These are phyloP conservation scores for Tenodera sinensis DNA, from an alignment of 2,888 invertebrate species.

Conservation along the genomic window DNA sequence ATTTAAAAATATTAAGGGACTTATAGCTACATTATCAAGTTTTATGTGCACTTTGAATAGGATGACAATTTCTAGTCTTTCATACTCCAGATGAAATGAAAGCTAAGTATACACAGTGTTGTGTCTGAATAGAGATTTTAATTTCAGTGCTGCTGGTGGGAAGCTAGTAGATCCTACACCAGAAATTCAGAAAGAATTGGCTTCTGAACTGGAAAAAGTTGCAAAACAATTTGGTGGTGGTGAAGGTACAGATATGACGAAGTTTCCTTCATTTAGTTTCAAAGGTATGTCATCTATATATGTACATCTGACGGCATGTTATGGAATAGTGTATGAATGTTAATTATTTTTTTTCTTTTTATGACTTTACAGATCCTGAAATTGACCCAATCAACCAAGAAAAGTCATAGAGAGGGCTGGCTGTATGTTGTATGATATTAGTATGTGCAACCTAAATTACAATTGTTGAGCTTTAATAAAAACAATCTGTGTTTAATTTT, in stretches of 20 bases:
- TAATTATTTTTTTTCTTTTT: not conserved
- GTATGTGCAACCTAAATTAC: not conserved
- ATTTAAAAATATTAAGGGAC: no score
- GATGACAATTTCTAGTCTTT: no score
- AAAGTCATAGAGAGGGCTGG: not conserved
- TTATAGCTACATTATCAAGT: no score
- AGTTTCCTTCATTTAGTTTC: constrained; percentile 85
- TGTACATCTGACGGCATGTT: not conserved
- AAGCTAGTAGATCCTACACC: constrained; percentile 80
- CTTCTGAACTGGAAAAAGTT: constrained; percentile 76
- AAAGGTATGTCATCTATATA: constrained; percentile 39
- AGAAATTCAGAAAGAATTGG: constrained; percentile 68
- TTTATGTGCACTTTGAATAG: no score
- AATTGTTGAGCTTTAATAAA: not conserved
- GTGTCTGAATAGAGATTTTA: no score
- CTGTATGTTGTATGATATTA: not conserved
- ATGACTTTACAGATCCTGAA: constrained; percentile 55
- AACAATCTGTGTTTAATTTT: not conserved
- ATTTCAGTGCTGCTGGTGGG: constrained; percentile 61
- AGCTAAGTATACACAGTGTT: no score
- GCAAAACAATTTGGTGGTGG: constrained; percentile 73
- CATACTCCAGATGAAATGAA: no score
- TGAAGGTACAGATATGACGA: constrained; percentile 76
- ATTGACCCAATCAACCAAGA: constrained; percentile 60
- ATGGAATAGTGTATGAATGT: not conserved